These are phyloP conservation scores for Musca domestica DNA, from an alignment of 1,140 invertebrate genomes.

Conservation along the genomic window DNA sequence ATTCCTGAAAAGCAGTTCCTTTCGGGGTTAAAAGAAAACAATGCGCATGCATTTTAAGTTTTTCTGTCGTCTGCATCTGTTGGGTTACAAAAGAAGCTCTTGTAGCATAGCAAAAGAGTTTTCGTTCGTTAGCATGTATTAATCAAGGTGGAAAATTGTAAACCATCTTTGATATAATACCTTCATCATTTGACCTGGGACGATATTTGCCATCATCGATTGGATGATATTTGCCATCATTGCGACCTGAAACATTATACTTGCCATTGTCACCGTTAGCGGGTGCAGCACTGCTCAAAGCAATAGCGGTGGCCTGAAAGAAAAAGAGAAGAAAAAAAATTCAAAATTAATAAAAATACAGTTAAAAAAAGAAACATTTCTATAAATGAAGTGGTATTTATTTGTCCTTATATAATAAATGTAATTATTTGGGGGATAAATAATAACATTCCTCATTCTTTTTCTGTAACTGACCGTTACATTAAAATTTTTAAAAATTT, in stretches of 20 bases:
- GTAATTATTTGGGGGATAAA: too few relatives aligned
- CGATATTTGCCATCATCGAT: conserved; percentile 48
- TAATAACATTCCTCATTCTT: too few relatives aligned
- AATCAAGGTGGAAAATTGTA: not conserved
- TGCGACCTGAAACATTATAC: conserved; percentile 42
- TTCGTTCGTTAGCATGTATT: too few relatives aligned
- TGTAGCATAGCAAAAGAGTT: too few relatives aligned
- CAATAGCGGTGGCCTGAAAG: conserved; percentile 40
- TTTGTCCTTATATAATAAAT: too few relatives aligned
- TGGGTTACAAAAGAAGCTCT: too few relatives aligned
- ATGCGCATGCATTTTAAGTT: too few relatives aligned
- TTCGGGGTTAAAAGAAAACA: too few relatives aligned
- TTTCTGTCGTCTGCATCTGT: too few relatives aligned
- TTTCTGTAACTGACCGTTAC: too few relatives aligned
- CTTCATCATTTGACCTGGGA: conserved; percentile 40
- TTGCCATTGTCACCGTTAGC: conserved; percentile 44
- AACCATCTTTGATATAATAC: conserved; percentile 34
- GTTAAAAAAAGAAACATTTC: not conserved
- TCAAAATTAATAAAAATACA: not conserved
- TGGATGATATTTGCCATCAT: conserved; percentile 43
- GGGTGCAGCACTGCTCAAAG: conserved; percentile 41
- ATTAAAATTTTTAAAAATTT: too few relatives aligned
- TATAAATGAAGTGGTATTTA: not conserved
- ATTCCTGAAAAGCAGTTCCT: too few relatives aligned
- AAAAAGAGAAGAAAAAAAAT: not conserved